Conservation (phyloP, 2,113 vertebrate genomes). For the Acrocephalus kingi region DNA sequence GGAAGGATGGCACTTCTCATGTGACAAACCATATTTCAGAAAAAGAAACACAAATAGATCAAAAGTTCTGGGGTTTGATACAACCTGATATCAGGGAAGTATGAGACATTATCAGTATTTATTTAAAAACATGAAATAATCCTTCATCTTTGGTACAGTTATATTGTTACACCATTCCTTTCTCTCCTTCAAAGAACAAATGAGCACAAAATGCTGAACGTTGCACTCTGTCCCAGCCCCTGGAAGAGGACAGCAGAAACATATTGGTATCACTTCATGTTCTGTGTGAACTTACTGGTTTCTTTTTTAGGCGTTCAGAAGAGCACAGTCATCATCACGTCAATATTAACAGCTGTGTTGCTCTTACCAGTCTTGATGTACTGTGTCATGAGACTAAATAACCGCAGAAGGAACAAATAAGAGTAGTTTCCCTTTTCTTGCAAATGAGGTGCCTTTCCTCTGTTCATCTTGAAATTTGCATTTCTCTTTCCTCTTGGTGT, state of each 20-base stretch:
- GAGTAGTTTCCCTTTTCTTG: neutral
- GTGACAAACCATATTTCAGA: neutral
- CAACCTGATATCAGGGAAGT: neutral
- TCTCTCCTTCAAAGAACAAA: neutral
- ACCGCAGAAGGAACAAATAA: neutral
- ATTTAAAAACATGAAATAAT: neutral
- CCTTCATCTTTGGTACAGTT: neutral
- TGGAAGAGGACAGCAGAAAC: neutral
- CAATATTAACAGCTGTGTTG: rapidly evolving
- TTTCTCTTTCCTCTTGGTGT: neutral
- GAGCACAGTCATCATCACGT: neutral
- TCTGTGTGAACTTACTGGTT: neutral
- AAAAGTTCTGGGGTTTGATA: neutral
- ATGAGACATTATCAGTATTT: neutral
- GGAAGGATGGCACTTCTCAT: neutral
- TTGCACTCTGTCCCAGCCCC: neutral
- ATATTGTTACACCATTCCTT: neutral
- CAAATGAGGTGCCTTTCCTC: neutral
- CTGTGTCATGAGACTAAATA: neutral
- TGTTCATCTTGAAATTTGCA: neutral
- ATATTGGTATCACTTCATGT: neutral
- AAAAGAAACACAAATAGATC: neutral
- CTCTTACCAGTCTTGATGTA: rapidly evolving
- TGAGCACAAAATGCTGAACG: neutral
- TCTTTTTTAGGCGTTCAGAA: neutral